These are phyloP conservation scores for Drosophila kuntzei DNA, from an alignment of 2,888 invertebrate genomes.

Conservation along the genomic window DNA sequence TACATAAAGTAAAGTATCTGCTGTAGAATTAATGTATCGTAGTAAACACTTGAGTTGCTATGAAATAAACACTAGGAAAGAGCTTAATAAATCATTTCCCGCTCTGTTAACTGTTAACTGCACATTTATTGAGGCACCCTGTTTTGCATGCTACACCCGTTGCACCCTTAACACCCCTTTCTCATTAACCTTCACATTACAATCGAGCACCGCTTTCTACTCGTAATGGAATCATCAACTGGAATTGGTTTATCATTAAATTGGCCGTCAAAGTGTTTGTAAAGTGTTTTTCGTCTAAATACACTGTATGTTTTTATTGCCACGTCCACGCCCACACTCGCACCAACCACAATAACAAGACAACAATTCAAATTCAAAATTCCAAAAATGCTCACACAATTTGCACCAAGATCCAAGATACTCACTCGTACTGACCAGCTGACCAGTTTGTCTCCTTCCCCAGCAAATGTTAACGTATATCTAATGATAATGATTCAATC, in stretches of 20 bases:
- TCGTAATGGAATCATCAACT: conserved; percentile 17
- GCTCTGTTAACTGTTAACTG: conserved; percentile 42
- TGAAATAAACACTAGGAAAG: conserved; percentile 6
- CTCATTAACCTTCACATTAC: conserved; percentile 4
- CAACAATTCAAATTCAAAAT: conserved; percentile 73
- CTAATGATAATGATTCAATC: neutral
- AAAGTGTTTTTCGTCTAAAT: conserved; percentile 45
- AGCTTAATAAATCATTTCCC: neutral
- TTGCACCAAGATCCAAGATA: conserved; percentile 39
- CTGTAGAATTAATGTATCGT: neutral
- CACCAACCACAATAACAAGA: conserved; percentile 29
- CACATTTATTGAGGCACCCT: conserved; percentile 38
- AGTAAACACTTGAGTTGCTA: neutral
- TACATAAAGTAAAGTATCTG: neutral
- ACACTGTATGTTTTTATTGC: conserved; percentile 39
- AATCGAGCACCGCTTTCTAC: conserved; percentile 2
- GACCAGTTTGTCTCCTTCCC: conserved; percentile 13
- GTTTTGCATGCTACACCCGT: conserved; percentile 50
- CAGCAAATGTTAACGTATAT: conserved; percentile 1
- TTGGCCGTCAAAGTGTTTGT: conserved; percentile 58
- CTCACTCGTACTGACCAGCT: conserved; percentile 12
- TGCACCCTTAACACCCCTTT: neutral
- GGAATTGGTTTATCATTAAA: conserved; percentile 58
- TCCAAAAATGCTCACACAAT: conserved; percentile 21
- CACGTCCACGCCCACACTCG: conserved; percentile 38